phyloP scores from a whole-genome alignment of 2,797 vertebrate genomes.

The Chromobotia macracanthus region DNA sequence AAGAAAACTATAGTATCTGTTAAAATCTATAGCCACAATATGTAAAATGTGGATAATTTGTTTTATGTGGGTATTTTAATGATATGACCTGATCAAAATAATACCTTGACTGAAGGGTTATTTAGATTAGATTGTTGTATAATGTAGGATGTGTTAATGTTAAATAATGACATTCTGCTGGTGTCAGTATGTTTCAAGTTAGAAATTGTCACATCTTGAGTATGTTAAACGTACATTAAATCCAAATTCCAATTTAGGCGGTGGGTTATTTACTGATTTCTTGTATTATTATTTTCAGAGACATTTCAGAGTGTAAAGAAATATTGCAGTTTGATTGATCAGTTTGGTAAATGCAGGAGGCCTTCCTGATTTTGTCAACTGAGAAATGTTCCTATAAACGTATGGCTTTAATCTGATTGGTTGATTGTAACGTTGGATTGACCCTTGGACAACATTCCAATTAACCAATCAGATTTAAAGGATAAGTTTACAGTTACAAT shows the following conservation, averaged over 20 bases:
- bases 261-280: neutral
- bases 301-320: too few relatives aligned
- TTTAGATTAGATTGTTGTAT: slow-evolving; percentile 8
- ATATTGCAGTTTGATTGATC: too few relatives aligned
- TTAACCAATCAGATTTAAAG: too few relatives aligned
- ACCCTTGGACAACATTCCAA: too few relatives aligned
- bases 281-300: too few relatives aligned
- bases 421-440: too few relatives aligned
- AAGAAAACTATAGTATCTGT: neutral
- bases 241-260: neutral
- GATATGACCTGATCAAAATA: neutral
- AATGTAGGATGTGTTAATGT: slow-evolving; percentile 5
- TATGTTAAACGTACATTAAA: slow-evolving; percentile 23
- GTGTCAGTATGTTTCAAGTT: slow-evolving; percentile 23
- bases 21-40: neutral
- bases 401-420: too few relatives aligned
- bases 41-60: neutral
- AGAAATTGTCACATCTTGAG: slow-evolving; percentile 2
- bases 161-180: slow-evolving; percentile 9
- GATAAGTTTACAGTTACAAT: too few relatives aligned
- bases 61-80: slow-evolving; percentile 1
- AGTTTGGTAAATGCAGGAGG: neutral
- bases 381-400: too few relatives aligned
- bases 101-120: neutral
- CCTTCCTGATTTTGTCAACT: too few relatives aligned